Evolutionary conservation across 2,888 invertebrate genomes (phyloP).

Genomic region (Ennomos quercinarius): DNA sequence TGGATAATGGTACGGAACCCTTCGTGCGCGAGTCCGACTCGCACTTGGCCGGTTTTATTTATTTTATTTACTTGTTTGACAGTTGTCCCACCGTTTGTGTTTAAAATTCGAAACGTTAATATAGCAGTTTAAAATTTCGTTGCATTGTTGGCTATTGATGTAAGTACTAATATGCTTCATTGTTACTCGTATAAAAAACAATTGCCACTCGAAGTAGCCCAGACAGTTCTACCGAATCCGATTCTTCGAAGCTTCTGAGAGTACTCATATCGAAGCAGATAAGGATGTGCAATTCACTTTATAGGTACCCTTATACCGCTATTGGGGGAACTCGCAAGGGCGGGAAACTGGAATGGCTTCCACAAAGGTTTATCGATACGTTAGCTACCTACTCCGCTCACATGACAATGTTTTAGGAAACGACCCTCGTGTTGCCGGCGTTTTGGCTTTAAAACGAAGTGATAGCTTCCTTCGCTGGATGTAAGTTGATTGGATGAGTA

Average conservation of each 20-base stretch:
- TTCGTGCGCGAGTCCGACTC: too few species aligned
- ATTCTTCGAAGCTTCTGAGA: conserved; percentile 17
- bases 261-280: conserved; percentile 33
- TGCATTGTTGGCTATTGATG: too few species aligned
- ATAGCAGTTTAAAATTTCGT: too few species aligned
- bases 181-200: neutral
- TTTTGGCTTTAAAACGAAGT: conserved; percentile 10
- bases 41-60: too few species aligned
- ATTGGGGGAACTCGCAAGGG: conserved; percentile 16
- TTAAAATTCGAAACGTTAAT: too few species aligned
- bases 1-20: too few species aligned
- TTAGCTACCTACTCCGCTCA: conserved; percentile 13
- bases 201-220: neutral
- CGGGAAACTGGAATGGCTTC: conserved; percentile 26
- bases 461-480: neutral
- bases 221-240: conserved; percentile 5
- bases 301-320: conserved; percentile 28
- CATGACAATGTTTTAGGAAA: conserved; percentile 24
- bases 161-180: too few species aligned
- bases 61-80: too few species aligned
- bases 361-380: conserved; percentile 32
- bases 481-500: too few species aligned
- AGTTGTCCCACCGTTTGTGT: too few species aligned
- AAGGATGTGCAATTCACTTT: conserved; percentile 42
- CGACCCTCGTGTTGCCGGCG: conserved; percentile 6